Base-by-base conservation (phyloP, 2,113 vertebrate species). In the Pipa parva region DNA sequence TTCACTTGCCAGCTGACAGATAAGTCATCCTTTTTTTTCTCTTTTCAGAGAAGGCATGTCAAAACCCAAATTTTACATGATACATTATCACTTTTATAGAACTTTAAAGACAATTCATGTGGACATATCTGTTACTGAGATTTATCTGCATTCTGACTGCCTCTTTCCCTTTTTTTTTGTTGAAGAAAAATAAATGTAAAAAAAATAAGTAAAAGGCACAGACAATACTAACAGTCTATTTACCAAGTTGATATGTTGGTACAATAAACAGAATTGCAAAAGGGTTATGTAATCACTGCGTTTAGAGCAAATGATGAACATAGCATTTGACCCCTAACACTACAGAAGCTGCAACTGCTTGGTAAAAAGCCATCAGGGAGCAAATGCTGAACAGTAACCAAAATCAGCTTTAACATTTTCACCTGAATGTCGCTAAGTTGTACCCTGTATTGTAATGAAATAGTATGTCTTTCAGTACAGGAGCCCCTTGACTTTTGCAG, bases 71-170 rank as follows among this genome's bases (percentile, higher is more conserved):
- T 58, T 59, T 59, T 13, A n/a, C n/a, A 49, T 28, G 57, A 65
- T 62, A 36, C 20, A 20, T 51, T 3, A 1, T 15, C n/a, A 31
- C 20, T 56, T 72, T 59, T 52, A 4, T 46, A 75, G 8, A 12
- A 58, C 28, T 71, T 9, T 33, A 51, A 67, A 60, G 39, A 63
- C 2, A 73, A 21, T 8, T 45, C 61, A 5, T 20, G 42, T 18
- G 74, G 60, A 60, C 20, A 36, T 58, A 29, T 42, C 33, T 49
- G 7, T 50, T 64, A 63, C 28, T 54, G 66, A 67, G 0, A 68
- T 18, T 77, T 73, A 72, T 64, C 39, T 65, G 57, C 39, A 68
- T 46, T 42, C 45, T 1, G 63, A 4, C 25, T 64, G 73, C 22
- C 25, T 36, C 33, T 56, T 56, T 46, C 55, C 56, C 51, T 22